Base-by-base conservation (phyloP, 2,113 vertebrate species). In the Sylvilagus bachmani region DNA sequence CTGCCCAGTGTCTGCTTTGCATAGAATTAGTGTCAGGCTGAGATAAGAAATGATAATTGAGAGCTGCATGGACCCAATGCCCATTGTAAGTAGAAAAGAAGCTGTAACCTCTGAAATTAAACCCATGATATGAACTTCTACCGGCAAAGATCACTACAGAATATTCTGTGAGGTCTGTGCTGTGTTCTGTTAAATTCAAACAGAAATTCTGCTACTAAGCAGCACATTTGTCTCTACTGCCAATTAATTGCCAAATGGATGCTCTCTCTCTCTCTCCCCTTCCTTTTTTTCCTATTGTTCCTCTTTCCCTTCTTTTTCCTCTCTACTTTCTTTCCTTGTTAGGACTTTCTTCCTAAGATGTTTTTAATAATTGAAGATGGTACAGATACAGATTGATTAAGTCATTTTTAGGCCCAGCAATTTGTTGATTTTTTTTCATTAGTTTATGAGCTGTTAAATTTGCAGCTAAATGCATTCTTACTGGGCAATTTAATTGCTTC, bases 401-500 rank as follows among this genome's bases (percentile, higher is more conserved):
- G 69, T n/a, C 55, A 79, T 73, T 94, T 86, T 80, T 49, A 89
- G 61, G 31, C 44, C 38, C 33, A 58, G 44, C 36, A 85, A 93
- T 94, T 71, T 94, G 61, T 91, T 93, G 53, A 58, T 78, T 78
- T 58, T 89, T 78, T 93, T 93, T 36, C 85, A 86, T 93, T 86
- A 89, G 90, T 83, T 77, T 29, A 89, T 86, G 90, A 95, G 33
- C 77, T 96, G 74, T 77, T 90, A 74, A 90, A 83, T 89, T 88
- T 88, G 27, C 53, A 95, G 64, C 53, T 93, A 88, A 95, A 82
- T 93, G 67, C 78, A 87, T 95, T 94, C 70, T 73, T 93, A 66
- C 24, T 80, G 31, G 82, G 53, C 74, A 94, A 95, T 88, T 93
- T 90, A 96, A 94, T 78, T 81, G 71, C 64, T 88, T 82, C 66